Base-by-base conservation (phyloP, 2,113 vertebrate species). In the Eubucco bourcierii region DNA sequence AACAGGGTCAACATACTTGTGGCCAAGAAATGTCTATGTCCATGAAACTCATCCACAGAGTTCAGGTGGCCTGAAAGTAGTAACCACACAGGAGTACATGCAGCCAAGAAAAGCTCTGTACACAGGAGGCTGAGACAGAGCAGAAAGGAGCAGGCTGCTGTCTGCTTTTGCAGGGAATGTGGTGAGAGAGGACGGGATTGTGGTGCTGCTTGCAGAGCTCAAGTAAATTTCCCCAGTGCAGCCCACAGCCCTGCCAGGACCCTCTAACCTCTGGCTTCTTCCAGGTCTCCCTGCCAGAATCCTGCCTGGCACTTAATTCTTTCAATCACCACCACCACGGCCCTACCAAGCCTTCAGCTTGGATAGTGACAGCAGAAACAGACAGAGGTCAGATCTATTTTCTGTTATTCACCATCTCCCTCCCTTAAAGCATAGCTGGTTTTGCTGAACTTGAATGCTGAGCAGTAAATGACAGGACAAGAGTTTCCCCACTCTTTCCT, bases 241-340 rank as follows among this genome's bases (percentile, higher is more conserved):
- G n/a, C 8, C 23, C 27, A 3, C 0, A 0, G 15, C 29, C 44
- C 10, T 85, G 41, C 39, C 21, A 65, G n/a, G 4, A 4, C 12
- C 8, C 5, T 19, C 14, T 41, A 41, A 4, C 9, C 15, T 10
- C 34, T 56, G n/a, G 15, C 3, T 90, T 27, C 29, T 68, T 82
- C 31, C 58, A 82, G 9, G 10, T 55, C 24, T 50, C 1, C 1
- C 27, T 66, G 25, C 7, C 34, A 59, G 37, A 3, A 4, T 39
- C 9, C 31, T 67, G 7, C 7, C 27, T 15, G 10, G 44, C 11
- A n/a, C 13, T 76, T 56, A 6, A 1, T 55, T 83, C 50, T 73
- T 67, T 41, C 20, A 82, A 19, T 6, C 39, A 59, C 33, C 11
- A 15, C 2, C 9, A 18, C 20, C 2, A 0, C 1, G 7, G 15